Conservation (phyloP, 2,797 vertebrate species). For the Dryobates pubescens region DNA sequence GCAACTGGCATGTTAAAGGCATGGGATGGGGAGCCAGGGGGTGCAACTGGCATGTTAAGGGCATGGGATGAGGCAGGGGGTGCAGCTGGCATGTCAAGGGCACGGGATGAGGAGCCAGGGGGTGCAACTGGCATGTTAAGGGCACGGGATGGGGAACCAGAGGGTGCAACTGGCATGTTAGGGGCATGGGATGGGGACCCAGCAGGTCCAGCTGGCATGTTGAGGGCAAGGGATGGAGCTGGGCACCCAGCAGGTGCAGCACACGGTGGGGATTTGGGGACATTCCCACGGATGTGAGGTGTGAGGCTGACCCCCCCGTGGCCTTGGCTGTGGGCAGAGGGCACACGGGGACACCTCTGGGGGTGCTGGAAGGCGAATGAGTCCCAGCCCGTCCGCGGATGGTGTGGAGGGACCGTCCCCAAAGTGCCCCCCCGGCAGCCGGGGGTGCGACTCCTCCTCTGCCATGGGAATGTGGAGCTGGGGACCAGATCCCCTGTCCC, state of each 20-base stretch:
- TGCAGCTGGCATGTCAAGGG: too few species aligned
- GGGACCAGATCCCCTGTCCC: not conserved
- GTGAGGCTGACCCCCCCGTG: rapidly evolving
- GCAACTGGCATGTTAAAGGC: too few species aligned
- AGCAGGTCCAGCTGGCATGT: not conserved
- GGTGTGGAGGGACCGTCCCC: not conserved
- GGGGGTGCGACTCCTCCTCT: rapidly evolving
- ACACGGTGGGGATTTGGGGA: rapidly evolving
- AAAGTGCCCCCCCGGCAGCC: not conserved
- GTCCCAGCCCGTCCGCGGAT: rapidly evolving
- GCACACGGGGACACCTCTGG: rapidly evolving
- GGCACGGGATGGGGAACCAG: too few species aligned
- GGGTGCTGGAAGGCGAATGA: rapidly evolving
- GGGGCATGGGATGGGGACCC: too few species aligned
- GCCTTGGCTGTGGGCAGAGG: not conserved
- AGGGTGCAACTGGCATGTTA: too few species aligned
- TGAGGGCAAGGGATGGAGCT: not conserved
- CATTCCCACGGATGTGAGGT: not conserved
- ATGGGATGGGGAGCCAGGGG: too few species aligned
- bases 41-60: too few species aligned
- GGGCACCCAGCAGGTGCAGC: not conserved
- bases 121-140: too few species aligned
- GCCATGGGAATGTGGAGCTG: rapidly evolving
- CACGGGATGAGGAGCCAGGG: too few species aligned
- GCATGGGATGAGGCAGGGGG: too few species aligned